A percentile compares a stretch with the other conserved stretches of the same genome.
phyloP scores from a whole-genome alignment of 2,888 invertebrate genomes.

The Drosophila mimica region DNA sequence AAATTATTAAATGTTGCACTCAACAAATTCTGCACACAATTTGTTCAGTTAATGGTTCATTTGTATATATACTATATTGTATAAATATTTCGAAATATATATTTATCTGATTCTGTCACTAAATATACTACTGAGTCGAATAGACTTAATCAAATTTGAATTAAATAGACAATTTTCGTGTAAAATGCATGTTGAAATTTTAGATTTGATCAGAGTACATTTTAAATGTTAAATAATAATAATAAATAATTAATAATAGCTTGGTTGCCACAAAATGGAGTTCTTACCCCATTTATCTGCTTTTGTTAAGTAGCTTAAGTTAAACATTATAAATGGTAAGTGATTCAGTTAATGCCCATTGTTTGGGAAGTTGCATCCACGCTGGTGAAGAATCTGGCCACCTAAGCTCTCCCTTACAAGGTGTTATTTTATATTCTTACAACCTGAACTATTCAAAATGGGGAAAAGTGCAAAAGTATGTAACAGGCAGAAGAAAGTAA shows the following conservation, averaged over 20 bases:
- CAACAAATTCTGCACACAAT: conserved; percentile 27
- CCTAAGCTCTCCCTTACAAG: neutral
- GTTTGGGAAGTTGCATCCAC: neutral
- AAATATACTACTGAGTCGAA: neutral
- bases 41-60: conserved; percentile 7
- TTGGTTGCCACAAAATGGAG: neutral
- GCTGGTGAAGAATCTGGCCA: conserved; percentile 38
- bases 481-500: neutral
- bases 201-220: neutral
- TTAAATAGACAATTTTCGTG: neutral
- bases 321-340: conserved; percentile 10
- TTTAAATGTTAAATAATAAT: neutral
- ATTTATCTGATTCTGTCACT: neutral
- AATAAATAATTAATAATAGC: neutral
- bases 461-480: neutral
- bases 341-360: conserved; percentile 32
- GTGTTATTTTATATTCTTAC: no score
- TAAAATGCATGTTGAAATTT: neutral
- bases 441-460: no score
- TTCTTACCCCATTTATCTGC: neutral
- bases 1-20: conserved; percentile 33
- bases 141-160: neutral
- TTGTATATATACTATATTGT: neutral
- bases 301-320: neutral
- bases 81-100: neutral